Evolutionary conservation across 2,888 invertebrate genomes (phyloP), one percentile per base, ranked within the genome.

Genomic region (Melanophora roralis): DNA sequence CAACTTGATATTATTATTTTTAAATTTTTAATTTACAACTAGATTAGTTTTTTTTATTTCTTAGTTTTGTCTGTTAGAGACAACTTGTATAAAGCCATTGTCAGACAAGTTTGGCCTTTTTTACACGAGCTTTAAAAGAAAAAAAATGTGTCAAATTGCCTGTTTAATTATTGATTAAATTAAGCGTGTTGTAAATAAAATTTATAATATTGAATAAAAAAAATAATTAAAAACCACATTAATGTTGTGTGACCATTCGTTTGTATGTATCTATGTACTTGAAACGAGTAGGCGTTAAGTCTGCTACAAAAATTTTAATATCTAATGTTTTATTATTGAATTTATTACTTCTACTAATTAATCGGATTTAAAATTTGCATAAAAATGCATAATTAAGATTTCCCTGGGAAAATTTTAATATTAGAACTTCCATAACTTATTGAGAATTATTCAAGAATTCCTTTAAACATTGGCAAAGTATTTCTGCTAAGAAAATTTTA

Each of bases 61-160:
- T 12, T 6, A 9, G 12, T 32, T 16, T 12, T 8, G 16, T 45
- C 4, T 27, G 27, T 27, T 27, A 5, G 27, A 14, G 14, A 14
- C 40, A 14, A 27, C 6, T 16, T 43, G 14, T 27, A 40, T 32
- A 45, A 73, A 55, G 2, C n/a, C 38, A 65, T 65, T 51, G 73
- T n/a, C n/a, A n/a, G n/a, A 57, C 64, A 55, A 55, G 55, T 73
- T 64, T 53, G 32, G 23, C 45, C 62, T 59, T 49, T 59, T 23
- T 69, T 69, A 57, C 21, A 21, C 57, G 14, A 57, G 45, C 45
- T 53, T 43, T 32, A 7, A 27, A 23, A 23, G 14, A 45, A 38
- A 57, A 47, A 49, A 67, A 67, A 47, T 68, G 53, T 62, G 68
- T 68, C 75, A 68, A 75, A 45, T 38, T 75, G 68, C 68, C 75